Base-by-base conservation (phyloP, 23 tunicate genomes). In the Halocynthia aurantium region DNA sequence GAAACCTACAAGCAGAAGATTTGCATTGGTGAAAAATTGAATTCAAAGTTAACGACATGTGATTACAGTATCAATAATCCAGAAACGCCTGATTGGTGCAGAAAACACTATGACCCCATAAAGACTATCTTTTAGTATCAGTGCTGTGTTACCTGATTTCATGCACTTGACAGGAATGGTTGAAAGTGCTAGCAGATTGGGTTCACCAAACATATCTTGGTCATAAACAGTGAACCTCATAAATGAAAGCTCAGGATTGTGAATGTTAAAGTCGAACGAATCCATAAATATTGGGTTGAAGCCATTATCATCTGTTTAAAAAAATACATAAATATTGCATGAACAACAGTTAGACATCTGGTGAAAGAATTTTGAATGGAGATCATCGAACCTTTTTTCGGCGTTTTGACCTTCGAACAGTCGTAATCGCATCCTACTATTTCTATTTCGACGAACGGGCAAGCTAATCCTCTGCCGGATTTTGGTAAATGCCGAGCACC, bases 121-220 rank as follows among this genome's bases (percentile, higher is more conserved):
- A n/a, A n/a, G n/a, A n/a, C n/a, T n/a, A n/a, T n/a, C n/a, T n/a
- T n/a, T n/a, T n/a, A n/a, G n/a, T n/a, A n/a, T n/a, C n/a, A n/a
- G n/a, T n/a, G n/a, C n/a, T n/a, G n/a, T n/a, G n/a, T n/a, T n/a
- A n/a, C 98, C 98, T 64, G 87, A 81, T 82, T 86, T 86, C n/a
- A 92, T 62, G 63, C 84, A 82, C 52, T 88, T 18, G 49, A 92
- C 88, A 8, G 98, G 98, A 10, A 86, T 78, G 51, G 85, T 83
- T 7, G 93, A 66, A 55, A 62, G 64, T 12, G 98, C 98, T n/a
- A 92, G 61, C 54, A 86, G 79, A 80, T 92, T 92, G 22, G 98
- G 91, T 64, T 92, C 98, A 7, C 98, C 98, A 51, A 92, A 92
- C 98, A 92, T 92, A 57, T 92, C 98, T 69, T 92, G 98, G 69